These are phyloP conservation scores for Dexiosoma caninum DNA, from an alignment of 2,888 invertebrate species.

Conservation along the genomic window DNA sequence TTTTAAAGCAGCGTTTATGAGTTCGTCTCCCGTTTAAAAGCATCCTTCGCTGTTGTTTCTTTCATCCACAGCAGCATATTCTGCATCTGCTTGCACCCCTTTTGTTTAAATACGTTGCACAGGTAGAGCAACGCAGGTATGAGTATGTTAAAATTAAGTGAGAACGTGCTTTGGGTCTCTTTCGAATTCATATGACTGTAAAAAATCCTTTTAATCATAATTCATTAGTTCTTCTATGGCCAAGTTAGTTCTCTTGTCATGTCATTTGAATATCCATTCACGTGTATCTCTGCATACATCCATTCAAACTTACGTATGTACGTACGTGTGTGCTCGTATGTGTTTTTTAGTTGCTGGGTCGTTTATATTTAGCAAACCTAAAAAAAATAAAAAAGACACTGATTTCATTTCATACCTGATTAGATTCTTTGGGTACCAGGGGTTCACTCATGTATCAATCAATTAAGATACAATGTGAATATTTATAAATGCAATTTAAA, in stretches of 20 bases:
- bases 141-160: not conserved
- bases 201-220: constrained; percentile 73
- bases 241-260: constrained; percentile 60
- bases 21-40: too few species aligned
- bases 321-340: not conserved
- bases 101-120: too few species aligned
- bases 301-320: not conserved
- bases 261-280: constrained; percentile 15
- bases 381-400: too few species aligned
- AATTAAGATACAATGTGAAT: constrained; percentile 24
- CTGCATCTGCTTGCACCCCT: too few species aligned
- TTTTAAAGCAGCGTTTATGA: too few species aligned
- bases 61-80: too few species aligned
- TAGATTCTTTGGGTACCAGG: constrained; percentile 3
- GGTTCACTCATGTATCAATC: constrained; percentile 39
- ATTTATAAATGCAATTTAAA: constrained; percentile 15
- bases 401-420: constrained; percentile 56
- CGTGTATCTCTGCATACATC: not conserved
- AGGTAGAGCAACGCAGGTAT: not conserved
- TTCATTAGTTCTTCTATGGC: constrained; percentile 71
- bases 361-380: constrained; percentile 44
- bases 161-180: constrained; percentile 38
- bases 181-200: constrained; percentile 66
- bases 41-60: too few species aligned
- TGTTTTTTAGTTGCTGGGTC: not conserved